These are phyloP conservation scores for Streptopelia turtur DNA, from an alignment of 2,797 vertebrate genomes.

Conservation along the genomic window DNA sequence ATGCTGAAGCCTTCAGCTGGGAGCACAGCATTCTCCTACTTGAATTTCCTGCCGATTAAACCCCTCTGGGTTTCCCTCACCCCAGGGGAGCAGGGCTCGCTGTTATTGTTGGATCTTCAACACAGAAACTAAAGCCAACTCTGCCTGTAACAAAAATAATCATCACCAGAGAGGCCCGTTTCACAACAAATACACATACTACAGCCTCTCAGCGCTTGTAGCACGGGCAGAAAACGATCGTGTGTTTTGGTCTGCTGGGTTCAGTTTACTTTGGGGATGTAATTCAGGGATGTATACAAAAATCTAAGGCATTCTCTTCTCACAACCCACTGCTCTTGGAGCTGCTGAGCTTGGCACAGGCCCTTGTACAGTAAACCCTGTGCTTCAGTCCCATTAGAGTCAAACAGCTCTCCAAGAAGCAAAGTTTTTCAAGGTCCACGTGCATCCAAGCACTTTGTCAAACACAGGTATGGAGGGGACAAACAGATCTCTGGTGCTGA, in stretches of 20 bases:
- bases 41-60: constrained; percentile 50
- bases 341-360: accelerated
- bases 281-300: not conserved
- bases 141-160: constrained; percentile 61
- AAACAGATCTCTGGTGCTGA: not conserved
- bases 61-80: constrained; percentile 55
- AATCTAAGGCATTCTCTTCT: not conserved
- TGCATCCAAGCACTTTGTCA: not conserved
- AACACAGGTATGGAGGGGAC: not conserved
- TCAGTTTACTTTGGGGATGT: constrained; percentile 6
- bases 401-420: not conserved
- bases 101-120: constrained; percentile 57
- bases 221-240: not conserved
- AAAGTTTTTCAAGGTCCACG: not conserved
- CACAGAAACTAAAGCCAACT: constrained; percentile 59
- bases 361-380: not conserved
- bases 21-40: constrained; percentile 31
- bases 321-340: not conserved
- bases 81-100: constrained; percentile 20
- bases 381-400: not conserved
- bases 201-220: constrained; percentile 3
- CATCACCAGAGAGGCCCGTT: constrained; percentile 9
- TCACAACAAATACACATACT: constrained; percentile 48
- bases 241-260: not conserved
- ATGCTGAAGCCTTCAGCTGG: not conserved